Percentiles rank a stretch among this genome's conserved stretches.
phyloP scores from a whole-genome alignment of 2,797 vertebrate genomes.

The Notoglanidium macrostoma region DNA sequence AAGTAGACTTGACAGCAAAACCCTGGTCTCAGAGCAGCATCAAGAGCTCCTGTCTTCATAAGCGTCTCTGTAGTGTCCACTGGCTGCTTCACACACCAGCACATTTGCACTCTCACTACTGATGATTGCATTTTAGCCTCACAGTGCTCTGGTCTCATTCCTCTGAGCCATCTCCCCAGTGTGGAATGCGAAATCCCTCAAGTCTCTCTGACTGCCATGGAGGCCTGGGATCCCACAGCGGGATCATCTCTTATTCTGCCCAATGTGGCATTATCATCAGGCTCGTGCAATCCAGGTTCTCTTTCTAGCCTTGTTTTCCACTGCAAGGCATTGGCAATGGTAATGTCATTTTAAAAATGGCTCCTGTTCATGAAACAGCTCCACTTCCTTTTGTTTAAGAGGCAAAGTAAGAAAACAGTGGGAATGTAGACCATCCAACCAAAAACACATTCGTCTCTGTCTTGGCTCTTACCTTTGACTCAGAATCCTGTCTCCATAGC shows the following conservation, averaged over 20 bases:
- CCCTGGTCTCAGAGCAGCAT: slow-evolving; percentile 36
- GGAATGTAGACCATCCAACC: slow-evolving; percentile 42
- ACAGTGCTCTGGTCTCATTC: slow-evolving; percentile 36
- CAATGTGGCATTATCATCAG: slow-evolving; percentile 36
- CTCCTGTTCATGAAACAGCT: neutral
- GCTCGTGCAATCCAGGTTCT: slow-evolving; percentile 14
- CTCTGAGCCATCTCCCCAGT: slow-evolving; percentile 35
- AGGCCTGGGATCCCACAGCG: slow-evolving; percentile 22
- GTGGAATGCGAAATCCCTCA: slow-evolving; percentile 42
- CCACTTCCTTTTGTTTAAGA: slow-evolving; percentile 13
- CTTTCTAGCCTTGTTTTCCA: neutral
- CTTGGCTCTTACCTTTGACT: slow-evolving; percentile 58
- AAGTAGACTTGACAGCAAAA: slow-evolving; percentile 15
- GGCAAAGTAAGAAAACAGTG: slow-evolving; percentile 6
- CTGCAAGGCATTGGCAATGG: neutral
- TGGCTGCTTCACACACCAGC: slow-evolving; percentile 20
- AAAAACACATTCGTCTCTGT: slow-evolving; percentile 59
- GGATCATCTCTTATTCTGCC: slow-evolving; percentile 38
- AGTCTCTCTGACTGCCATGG: slow-evolving; percentile 43
- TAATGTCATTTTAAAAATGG: neutral
- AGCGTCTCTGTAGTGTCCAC: slow-evolving; percentile 27
- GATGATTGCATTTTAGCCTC: slow-evolving; percentile 45
- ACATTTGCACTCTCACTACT: slow-evolving; percentile 32
- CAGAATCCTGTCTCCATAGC: slow-evolving; percentile 70
- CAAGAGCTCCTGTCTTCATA: slow-evolving; percentile 34